phyloP scores from a whole-genome alignment of 2,113 vertebrate species.

The Tylochromis polylepis region DNA sequence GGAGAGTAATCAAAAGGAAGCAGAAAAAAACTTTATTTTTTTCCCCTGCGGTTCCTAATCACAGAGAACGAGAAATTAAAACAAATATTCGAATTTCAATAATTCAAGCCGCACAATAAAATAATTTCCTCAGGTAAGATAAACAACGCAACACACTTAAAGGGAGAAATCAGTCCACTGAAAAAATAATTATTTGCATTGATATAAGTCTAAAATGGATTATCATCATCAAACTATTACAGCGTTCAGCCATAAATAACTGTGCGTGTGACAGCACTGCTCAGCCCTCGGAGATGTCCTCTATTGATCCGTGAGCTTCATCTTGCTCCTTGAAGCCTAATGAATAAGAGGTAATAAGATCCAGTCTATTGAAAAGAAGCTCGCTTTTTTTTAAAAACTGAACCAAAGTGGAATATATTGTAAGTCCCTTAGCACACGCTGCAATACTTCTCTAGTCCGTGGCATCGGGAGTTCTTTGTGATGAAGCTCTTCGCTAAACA shows the following conservation, averaged over 20 bases:
- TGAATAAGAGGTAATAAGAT: background rate
- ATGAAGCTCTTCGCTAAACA: background rate
- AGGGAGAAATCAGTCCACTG: background rate
- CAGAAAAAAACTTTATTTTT: background rate
- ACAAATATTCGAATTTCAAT: background rate
- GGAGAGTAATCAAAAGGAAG: background rate
- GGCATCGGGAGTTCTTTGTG: background rate
- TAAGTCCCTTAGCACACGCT: background rate
- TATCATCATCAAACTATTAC: background rate
- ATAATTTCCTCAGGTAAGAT: background rate
- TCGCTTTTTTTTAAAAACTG: background rate
- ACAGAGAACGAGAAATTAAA: background rate
- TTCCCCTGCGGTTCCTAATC: background rate
- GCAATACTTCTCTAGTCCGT: background rate
- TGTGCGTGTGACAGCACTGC: background rate
- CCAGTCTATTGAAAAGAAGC: background rate
- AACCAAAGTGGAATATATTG: background rate
- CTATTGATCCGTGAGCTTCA: background rate
- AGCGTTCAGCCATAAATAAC: background rate
- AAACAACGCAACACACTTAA: background rate
- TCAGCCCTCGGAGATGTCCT: background rate
- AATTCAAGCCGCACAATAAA: background rate
- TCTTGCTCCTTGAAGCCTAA: background rate
- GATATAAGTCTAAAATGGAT: background rate
- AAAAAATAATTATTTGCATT: background rate